These are phyloP conservation scores for Myoxocephalus aenaeus DNA, from an alignment of 2,797 vertebrate species.

Conservation along the genomic window DNA sequence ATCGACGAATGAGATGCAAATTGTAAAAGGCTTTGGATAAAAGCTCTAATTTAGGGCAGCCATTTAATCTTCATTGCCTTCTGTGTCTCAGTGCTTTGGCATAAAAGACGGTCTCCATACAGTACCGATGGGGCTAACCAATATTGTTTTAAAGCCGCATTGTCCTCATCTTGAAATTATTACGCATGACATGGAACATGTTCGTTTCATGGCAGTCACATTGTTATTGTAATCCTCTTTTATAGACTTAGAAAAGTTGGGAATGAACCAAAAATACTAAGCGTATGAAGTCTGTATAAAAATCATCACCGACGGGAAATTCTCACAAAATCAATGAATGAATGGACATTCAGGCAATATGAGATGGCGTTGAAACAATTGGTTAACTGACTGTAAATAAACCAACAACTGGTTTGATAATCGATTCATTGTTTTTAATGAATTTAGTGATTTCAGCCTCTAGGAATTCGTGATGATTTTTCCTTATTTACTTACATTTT, in stretches of 20 bases:
- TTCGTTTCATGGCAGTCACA: background rate
- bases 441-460: background rate
- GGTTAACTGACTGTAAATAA: background rate
- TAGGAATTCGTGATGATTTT: background rate
- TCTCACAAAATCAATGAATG: no score
- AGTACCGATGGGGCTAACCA: background rate
- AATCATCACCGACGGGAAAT: no score
- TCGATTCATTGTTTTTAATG: background rate
- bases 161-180: background rate
- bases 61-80: background rate
- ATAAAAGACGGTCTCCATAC: conserved; percentile 1
- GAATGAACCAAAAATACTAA: background rate
- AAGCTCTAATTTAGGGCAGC: background rate
- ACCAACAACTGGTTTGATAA: background rate
- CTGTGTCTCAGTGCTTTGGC: background rate
- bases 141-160: background rate
- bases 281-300: no score
- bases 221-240: background rate
- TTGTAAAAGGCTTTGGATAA: background rate
- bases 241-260: background rate
- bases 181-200: background rate
- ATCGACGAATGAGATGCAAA: background rate
- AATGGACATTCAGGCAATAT: background rate
- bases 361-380: background rate
- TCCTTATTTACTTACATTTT: no score